These are phyloP conservation scores for Pavo muticus DNA, from an alignment of 2,113 vertebrate species.

Conservation along the genomic window DNA sequence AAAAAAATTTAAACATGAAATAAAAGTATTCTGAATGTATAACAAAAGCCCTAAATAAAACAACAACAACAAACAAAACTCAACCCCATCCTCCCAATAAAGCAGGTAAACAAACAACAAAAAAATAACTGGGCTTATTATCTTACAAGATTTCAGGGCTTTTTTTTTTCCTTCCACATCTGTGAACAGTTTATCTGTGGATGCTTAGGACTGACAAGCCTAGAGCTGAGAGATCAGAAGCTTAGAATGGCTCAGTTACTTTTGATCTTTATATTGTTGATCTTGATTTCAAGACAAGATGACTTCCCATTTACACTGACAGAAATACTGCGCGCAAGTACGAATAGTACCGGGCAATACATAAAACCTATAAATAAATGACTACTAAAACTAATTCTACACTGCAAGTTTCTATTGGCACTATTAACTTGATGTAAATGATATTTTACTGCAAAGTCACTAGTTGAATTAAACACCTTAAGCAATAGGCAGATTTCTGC, in stretches of 20 bases:
- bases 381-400: neutral
- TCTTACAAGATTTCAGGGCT: neutral
- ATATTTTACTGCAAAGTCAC: neutral
- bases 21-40: neutral
- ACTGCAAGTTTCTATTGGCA: neutral
- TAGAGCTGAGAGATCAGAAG: neutral
- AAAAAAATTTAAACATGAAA: neutral
- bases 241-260: neutral
- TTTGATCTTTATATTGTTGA: neutral
- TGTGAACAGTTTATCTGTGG: neutral
- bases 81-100: too few species aligned
- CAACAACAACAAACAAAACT: neutral
- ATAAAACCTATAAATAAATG: neutral
- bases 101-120: neutral
- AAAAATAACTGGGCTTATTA: neutral
- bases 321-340: neutral
- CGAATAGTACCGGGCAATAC: rapidly evolving
- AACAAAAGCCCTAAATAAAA: neutral
- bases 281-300: neutral
- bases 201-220: neutral
- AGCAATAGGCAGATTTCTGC: neutral
- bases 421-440: neutral
- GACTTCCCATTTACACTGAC: neutral
- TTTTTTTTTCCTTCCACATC: neutral
- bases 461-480: neutral